Evolutionary conservation across 2,888 invertebrate species (phyloP), one percentile per base, ranked within the genome.

Genomic region (Pachydiplax longipennis): DNA sequence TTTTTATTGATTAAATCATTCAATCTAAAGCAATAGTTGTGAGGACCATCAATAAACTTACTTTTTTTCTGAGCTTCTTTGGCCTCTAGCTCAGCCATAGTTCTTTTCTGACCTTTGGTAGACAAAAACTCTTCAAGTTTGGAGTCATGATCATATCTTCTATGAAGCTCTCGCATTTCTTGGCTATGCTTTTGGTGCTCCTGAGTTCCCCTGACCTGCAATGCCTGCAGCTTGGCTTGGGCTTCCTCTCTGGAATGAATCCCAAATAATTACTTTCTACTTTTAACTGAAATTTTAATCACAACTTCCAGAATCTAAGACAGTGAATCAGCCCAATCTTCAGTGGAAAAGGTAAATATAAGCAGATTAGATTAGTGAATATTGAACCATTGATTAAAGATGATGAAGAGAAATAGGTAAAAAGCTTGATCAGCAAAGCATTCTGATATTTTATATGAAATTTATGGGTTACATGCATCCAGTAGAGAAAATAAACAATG

Each of bases 151-250:
- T 98, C 98, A 65, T 98, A 94, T 91, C 97, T 96, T 0, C 98
- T 95, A 93, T 98, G 97, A 91, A 98, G 95, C 93, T 98, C 98
- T 82, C 98, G 96, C 95, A 98, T 98, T 94, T 98, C 98, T 94
- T 96, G 96, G 10, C 96, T 95, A 93, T 96, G 96, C 13, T 95
- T 93, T 92, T 96, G 94, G 91, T 96, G 95, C 92, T 98, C 97
- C 80, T 96, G 95, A 93, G 97, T 96, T 90, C 96, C 96, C 92
- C 97, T 96, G 92, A 97, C 97, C 93, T 97, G 97, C 61, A 98
- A 94, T 0, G 96, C 96, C 91, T 97, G 96, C 80, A 98, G 95
- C 94, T 98, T 98, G 91, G 96, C 93, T 92, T 95, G 95, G 4
- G 94, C 94, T 91, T 95, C 95, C 92, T 95, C 95, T 92, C 93